Conservation (phyloP, 2,113 vertebrate genomes). For the Podiceps cristatus region DNA sequence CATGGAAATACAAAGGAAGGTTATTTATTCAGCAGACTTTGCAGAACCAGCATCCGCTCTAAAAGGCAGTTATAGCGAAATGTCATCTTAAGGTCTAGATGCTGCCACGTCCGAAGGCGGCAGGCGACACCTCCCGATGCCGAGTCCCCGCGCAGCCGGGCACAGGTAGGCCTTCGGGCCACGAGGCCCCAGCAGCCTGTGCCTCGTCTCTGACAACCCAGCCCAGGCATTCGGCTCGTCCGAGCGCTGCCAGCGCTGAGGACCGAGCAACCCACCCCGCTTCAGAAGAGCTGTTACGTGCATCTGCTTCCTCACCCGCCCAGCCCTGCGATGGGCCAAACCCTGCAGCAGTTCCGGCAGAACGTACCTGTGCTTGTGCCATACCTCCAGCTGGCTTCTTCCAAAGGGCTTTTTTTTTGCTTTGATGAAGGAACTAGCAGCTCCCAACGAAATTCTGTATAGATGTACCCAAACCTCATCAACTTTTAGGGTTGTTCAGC, state of each 20-base stretch:
- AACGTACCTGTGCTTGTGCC: neutral
- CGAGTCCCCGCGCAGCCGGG: neutral
- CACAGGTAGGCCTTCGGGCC: neutral
- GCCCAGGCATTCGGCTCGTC: neutral
- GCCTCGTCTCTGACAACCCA: neutral
- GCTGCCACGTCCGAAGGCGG: neutral
- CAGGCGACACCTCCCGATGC: neutral
- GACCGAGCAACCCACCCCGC: neutral
- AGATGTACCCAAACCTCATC: neutral
- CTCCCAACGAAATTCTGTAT: neutral
- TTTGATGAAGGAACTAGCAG: neutral
- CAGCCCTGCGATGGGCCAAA: neutral
- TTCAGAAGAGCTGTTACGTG: neutral
- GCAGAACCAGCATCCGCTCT: conserved; percentile 19
- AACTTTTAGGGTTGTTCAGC: neutral
- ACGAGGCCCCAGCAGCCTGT: neutral
- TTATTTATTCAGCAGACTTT: neutral
- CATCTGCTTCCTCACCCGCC: neutral
- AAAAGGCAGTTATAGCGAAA: neutral
- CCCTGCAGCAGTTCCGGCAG: neutral
- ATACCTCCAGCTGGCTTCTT: neutral
- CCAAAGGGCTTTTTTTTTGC: neutral
- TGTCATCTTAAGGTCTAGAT: neutral
- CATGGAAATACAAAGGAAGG: neutral
- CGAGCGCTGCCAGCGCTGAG: neutral